Percentiles rank a stretch among this genome's conserved stretches.
Evolutionary conservation across 2,113 vertebrate species (phyloP).

Genomic region (Dinomys branickii): DNA sequence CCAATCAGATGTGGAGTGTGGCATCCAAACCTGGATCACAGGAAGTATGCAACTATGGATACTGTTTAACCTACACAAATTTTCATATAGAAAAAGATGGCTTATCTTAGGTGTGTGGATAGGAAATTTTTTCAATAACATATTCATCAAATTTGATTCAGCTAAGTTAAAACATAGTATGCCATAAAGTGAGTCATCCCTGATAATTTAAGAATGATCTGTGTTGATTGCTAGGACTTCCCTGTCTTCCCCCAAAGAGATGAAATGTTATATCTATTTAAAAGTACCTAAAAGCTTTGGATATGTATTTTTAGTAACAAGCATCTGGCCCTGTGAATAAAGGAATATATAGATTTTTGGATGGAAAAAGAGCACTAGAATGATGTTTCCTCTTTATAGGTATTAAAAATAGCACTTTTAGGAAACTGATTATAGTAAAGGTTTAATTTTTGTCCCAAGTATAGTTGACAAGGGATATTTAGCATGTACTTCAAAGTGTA

Average conservation of each 20-base stretch:
- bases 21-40: constrained; percentile 44
- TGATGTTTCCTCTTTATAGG: constrained; percentile 76
- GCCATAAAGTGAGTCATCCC: constrained; percentile 78
- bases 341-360: constrained; percentile 78
- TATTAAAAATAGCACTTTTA: constrained; percentile 87
- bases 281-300: constrained; percentile 81
- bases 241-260: constrained; percentile 75
- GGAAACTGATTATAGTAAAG: constrained; percentile 81
- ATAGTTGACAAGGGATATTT: constrained; percentile 82
- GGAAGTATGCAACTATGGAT: constrained; percentile 70
- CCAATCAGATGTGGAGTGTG: constrained; percentile 67
- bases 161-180: constrained; percentile 78
- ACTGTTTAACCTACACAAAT: constrained; percentile 63
- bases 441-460: constrained; percentile 81
- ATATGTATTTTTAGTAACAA: constrained; percentile 85
- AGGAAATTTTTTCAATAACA: constrained; percentile 40
- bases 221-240: constrained; percentile 79
- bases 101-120: constrained; percentile 81
- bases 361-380: constrained; percentile 76
- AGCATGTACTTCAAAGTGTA: constrained; percentile 88
- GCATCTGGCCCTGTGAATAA: constrained; percentile 81
- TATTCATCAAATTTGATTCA: constrained; percentile 65
- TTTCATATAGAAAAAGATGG: constrained; percentile 78
- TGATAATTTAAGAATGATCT: constrained; percentile 70
- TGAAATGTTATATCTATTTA: constrained; percentile 77